Evolutionary conservation across 1,140 invertebrate species (phyloP), one percentile per base, ranked within the genome.

Genomic region (Neodiprion pinetum): DNA sequence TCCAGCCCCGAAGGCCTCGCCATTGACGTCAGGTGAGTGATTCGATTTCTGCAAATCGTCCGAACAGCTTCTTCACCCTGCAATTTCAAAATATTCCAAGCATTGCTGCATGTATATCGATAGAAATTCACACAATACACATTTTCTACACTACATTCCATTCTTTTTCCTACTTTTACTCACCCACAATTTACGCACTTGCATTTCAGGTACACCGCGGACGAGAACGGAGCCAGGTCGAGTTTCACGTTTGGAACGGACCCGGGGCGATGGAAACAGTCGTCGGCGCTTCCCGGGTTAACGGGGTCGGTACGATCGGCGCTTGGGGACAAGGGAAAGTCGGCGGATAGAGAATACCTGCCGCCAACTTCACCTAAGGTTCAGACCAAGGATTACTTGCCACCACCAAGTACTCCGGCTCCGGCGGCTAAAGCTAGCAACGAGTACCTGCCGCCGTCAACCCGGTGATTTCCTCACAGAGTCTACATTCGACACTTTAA

Each of bases 1-100:
- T 79, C 83, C 11, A 88, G 87, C 75, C 88, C 88, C 0, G 88
- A 89, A 73, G 87, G 87, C 67, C 81, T 88, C 50, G 84, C 87
- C 0, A 78, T 89, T 48, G 81, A 82, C 1, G 82, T 89, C 11
- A 86, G 87, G 88, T 89, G 73, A 85, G 83, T 81, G 9, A 65
- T 72, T n/a, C 0, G 67, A 70, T 68, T n/a, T 50, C 23, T 5
- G 4, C 21, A 40, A 21, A 21, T 21, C 17, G 1, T 21, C 17
- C 17, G 17, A 21, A 21, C 17, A 21, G 17, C 17, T 21, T 21
- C 17, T 21, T 21, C 17, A 21, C 17, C 17, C 17, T 21, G 17
- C 67, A 67, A 71, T 61, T 66, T 28, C 11, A 67, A 40, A 40
- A 40, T 47, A 48, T 67, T 28, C 21, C 11, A 70, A 70, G 40